Conservation (phyloP, 2,113 vertebrate species). For the Stigmatopora nigra region DNA sequence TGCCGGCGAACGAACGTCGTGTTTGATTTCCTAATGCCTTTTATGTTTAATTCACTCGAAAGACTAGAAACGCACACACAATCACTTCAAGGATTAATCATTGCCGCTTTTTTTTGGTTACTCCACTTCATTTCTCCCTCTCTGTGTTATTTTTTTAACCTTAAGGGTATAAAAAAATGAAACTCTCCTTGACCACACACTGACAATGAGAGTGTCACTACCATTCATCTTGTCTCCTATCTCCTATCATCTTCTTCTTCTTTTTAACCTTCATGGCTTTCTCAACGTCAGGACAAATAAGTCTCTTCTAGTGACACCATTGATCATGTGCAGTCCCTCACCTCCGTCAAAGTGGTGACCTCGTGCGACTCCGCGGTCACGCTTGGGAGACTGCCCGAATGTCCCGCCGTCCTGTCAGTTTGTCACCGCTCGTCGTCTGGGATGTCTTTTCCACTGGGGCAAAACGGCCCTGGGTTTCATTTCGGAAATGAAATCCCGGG, state of each 20-base stretch:
- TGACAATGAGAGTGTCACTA: too few relatives aligned
- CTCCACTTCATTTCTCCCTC: too few relatives aligned
- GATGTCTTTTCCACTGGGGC: not conserved
- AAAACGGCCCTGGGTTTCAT: not conserved
- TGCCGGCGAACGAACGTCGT: constrained; percentile 17
- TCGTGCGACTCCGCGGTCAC: not conserved
- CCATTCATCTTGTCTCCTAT: not conserved
- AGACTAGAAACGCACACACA: constrained; percentile 10
- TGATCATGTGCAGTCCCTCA: not conserved
- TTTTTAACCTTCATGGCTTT: not conserved
- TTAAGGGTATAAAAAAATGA: too few relatives aligned
- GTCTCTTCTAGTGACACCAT: not conserved
- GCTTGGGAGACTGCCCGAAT: not conserved
- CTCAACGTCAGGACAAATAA: not conserved
- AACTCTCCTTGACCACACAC: too few relatives aligned
- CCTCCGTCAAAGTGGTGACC: not conserved
- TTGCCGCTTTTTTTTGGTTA: too few relatives aligned
- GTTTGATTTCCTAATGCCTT: constrained; percentile 39
- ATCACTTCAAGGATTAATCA: not conserved
- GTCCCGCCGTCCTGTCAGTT: not conserved
- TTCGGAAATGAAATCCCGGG: not conserved
- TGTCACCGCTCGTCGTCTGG: not conserved
- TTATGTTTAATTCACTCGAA: constrained; percentile 47
- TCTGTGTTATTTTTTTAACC: too few relatives aligned
- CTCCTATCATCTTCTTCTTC: not conserved